phyloP scores from a whole-genome alignment of 2,113 vertebrate genomes.

The Laticauda laticaudata region DNA sequence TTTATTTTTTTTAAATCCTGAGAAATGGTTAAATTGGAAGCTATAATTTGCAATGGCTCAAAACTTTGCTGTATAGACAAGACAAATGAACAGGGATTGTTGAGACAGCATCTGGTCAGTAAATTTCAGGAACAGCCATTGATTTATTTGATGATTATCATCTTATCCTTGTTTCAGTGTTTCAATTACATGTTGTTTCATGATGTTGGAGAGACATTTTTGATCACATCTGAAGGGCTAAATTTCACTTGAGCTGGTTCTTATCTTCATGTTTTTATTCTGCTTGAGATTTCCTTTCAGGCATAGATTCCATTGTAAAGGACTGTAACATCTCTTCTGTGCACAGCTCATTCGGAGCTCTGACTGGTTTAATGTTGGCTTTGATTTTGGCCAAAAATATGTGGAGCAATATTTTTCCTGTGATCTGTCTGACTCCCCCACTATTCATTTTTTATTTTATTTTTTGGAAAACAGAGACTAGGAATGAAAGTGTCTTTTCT shows the following conservation, averaged over 20 bases:
- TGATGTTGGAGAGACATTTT: neutral
- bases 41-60: constrained; percentile 37
- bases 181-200: neutral
- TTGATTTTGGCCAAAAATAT: neutral
- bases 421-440: neutral
- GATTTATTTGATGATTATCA: constrained; percentile 61
- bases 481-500: neutral
- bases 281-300: neutral
- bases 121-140: constrained; percentile 45
- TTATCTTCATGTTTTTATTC: neutral
- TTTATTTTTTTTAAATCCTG: constrained; percentile 34
- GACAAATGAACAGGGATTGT: neutral
- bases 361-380: neutral
- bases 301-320: neutral
- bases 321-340: neutral
- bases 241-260: neutral
- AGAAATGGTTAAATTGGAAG: constrained; percentile 41
- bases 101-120: constrained; percentile 37
- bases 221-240: neutral
- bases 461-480: neutral
- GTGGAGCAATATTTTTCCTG: neutral
- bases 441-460: neutral
- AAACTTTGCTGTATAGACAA: neutral
- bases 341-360: neutral
- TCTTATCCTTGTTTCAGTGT: constrained; percentile 24